Percentiles rank a stretch among this genome's conserved stretches.
Evolutionary conservation across 2,888 invertebrate genomes (phyloP).

Genomic region (Lumbricus terrestris): DNA sequence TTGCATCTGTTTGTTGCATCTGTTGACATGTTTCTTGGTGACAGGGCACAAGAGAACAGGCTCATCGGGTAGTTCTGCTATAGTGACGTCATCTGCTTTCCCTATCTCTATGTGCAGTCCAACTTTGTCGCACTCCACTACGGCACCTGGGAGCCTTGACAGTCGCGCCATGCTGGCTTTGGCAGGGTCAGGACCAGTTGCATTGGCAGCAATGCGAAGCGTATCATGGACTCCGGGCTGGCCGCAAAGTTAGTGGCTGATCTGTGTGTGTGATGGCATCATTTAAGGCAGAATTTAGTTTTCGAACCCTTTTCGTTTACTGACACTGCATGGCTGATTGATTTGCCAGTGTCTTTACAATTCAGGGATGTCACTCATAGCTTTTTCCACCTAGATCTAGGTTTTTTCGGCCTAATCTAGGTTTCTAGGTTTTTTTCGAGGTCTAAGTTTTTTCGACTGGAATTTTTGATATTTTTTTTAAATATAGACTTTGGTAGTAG

Average conservation of each 20-base stretch:
- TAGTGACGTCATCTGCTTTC: not conserved
- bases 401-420: too few species aligned
- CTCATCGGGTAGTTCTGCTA: conserved; percentile 3
- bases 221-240: not conserved
- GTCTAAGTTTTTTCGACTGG: too few species aligned
- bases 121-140: not conserved
- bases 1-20: not conserved
- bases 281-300: not conserved
- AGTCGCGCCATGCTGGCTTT: not conserved
- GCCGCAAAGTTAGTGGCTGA: conserved; percentile 12
- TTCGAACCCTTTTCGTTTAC: not conserved
- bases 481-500: too few species aligned
- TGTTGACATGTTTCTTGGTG: not conserved
- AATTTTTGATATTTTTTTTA: too few species aligned
- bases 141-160: not conserved
- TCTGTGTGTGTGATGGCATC: not conserved
- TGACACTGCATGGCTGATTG: not conserved
- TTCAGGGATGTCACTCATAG: too few species aligned
- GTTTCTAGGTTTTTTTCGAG: too few species aligned
- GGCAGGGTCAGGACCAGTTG: not conserved
- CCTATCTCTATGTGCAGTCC: not conserved
- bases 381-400: too few species aligned
- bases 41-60: conserved; percentile 11
- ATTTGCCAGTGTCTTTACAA: not conserved
- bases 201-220: not conserved